Evolutionary conservation across 1,140 invertebrate genomes (phyloP).

Genomic region (Drosophila cardini): DNA sequence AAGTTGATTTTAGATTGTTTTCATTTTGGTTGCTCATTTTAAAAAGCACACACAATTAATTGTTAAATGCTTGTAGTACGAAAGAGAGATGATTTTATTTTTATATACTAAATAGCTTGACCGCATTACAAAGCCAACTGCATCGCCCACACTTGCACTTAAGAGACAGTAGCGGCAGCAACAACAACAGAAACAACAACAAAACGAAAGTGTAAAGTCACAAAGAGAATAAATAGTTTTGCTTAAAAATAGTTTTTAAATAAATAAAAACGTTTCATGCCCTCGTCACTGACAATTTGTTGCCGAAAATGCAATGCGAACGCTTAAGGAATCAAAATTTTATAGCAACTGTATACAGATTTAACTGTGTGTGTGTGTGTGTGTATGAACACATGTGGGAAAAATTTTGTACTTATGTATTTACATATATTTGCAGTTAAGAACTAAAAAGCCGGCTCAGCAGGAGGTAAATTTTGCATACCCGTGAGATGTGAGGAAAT

Average conservation of each 20-base stretch:
- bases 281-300: conserved; percentile 31
- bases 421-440: conserved; percentile 56
- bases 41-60: conserved; percentile 17
- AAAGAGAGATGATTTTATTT: conserved; percentile 52
- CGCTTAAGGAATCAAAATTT: conserved; percentile 38
- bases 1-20: conserved; percentile 12
- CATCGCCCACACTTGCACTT: conserved; percentile 49
- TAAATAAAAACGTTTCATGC: conserved; percentile 43
- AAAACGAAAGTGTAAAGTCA: conserved; percentile 52
- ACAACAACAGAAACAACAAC: conserved; percentile 7
- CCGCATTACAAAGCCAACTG: conserved; percentile 54
- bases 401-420: not conserved
- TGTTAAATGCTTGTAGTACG: conserved; percentile 40
- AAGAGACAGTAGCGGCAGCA: conserved; percentile 17
- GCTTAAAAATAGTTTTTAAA: conserved; percentile 63
- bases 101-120: conserved; percentile 49
- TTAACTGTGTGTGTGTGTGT: not conserved
- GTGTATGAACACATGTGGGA: not conserved
- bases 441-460: conserved; percentile 67
- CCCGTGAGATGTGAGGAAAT: conserved; percentile 75
- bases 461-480: conserved; percentile 73
- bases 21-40: conserved; percentile 9
- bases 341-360: conserved; percentile 1
- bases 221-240: conserved; percentile 48
- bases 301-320: conserved; percentile 31